Base-by-base conservation (phyloP, 2,113 vertebrate species). In the Sinocyclocheilus rhinocerous region DNA sequence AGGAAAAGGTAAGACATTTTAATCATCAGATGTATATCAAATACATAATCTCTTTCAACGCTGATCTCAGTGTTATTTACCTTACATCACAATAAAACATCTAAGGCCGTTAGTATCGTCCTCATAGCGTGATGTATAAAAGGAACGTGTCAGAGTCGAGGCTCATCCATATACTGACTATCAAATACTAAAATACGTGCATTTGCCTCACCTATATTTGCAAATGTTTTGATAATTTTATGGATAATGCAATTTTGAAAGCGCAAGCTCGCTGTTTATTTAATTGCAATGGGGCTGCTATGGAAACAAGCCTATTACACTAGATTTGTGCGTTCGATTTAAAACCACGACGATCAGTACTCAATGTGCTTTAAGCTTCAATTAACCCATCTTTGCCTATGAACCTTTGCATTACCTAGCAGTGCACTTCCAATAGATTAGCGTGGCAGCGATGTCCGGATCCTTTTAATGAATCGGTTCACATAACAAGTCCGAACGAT, bases 1-100 rank as follows among this genome's bases (percentile, higher is more conserved):
- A 99, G 87, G 98, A 99, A 90, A 99, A 99, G 98, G 98, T 99
- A 92, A 94, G 93, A 61, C 9, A 55, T n/a, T 57, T 83, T 72
- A 33, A 55, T 36, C 12, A 33, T 20, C 10, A 16, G 4, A 11
- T 69, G 20, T 59, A 59, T 59, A 42, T 55, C 6, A 72, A 50
- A 82, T 29, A 22, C 61, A 22, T 6, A 4, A 24, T 18, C 3
- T 36, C 20, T 36, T 7, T 61, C 22, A 9, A 20, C 29, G 0
- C 6, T 2, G 39, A 29, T 50, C 0, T 22, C 42, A 7, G 4
- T 22, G 4, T 33, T 50, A 48, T 65, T n/a, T 59, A 16, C 52
- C 18, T n/a, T 63, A 24, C 12, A 80, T 22, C 10, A 42, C 57
- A 13, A 61, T 11, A 1, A 2, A 48, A 61, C 20, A 61, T 65